Evolutionary conservation across 2,113 vertebrate species (phyloP).

Genomic region (Zosterops lateralis): DNA sequence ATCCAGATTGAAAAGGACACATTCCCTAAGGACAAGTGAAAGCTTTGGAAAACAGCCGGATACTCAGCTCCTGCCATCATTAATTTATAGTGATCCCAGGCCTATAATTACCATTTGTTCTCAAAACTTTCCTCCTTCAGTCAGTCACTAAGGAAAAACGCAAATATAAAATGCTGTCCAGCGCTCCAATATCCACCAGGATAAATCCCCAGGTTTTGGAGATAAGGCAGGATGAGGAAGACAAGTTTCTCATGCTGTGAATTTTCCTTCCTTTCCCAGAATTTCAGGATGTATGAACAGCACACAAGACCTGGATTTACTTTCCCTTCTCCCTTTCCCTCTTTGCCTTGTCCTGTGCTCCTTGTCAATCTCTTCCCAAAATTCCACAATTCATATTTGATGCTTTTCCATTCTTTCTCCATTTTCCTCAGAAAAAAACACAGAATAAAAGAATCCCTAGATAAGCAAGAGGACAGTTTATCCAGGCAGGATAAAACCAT

Average conservation of each 20-base stretch:
- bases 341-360: not conserved
- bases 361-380: not conserved
- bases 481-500: not conserved
- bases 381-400: not conserved
- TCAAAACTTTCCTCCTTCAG: not conserved
- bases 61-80: not conserved
- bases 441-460: not conserved
- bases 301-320: not conserved
- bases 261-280: not conserved
- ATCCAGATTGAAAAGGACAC: not conserved
- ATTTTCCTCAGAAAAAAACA: not conserved
- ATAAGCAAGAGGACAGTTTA: not conserved
- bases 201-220: not conserved
- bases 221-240: not conserved
- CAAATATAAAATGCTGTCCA: not conserved
- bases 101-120: not conserved
- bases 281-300: not conserved
- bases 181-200: not conserved
- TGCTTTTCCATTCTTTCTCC: not conserved
- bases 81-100: not conserved
- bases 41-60: not conserved
- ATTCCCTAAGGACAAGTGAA: not conserved
- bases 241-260: rapidly evolving
- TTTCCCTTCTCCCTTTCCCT: not conserved
- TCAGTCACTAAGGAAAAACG: not conserved